Conservation (phyloP, 2,113 vertebrate genomes). For the Alectura lathami region DNA sequence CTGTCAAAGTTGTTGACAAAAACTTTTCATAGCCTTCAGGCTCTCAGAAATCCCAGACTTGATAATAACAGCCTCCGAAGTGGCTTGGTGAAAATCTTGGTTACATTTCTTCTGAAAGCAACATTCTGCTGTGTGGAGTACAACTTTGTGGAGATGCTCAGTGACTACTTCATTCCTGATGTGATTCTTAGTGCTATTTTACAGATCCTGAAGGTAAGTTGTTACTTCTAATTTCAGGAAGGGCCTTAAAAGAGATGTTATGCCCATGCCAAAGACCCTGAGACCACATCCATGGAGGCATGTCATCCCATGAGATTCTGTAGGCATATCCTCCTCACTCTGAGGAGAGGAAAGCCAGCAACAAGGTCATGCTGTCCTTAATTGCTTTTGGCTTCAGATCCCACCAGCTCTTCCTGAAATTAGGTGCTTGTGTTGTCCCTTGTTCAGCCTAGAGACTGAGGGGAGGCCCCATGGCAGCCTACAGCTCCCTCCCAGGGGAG, state of each 20-base stretch:
- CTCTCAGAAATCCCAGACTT: neutral
- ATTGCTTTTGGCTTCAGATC: neutral
- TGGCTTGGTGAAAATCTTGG: neutral
- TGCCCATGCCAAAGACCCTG: neutral
- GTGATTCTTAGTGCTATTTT: neutral
- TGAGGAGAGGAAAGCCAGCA: neutral
- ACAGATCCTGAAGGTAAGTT: neutral
- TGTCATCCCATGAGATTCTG: neutral
- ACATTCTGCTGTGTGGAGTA: neutral
- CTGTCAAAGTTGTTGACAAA: neutral
- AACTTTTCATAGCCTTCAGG: neutral
- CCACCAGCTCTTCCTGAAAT: neutral
- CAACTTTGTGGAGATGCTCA: neutral
- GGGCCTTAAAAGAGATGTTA: accelerated
- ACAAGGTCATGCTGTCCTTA: neutral
- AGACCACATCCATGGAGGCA: neutral
- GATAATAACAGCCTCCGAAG: neutral
- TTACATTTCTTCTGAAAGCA: neutral
- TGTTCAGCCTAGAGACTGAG: no score
- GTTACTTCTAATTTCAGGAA: neutral
- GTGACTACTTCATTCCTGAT: neutral
- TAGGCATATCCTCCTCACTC: neutral
- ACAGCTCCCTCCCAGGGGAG: no score
- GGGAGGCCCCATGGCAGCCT: no score
- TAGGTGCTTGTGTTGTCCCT: neutral